Evolutionary conservation across 2,797 vertebrate genomes (phyloP).

Genomic region (Microhierax caerulescens): DNA sequence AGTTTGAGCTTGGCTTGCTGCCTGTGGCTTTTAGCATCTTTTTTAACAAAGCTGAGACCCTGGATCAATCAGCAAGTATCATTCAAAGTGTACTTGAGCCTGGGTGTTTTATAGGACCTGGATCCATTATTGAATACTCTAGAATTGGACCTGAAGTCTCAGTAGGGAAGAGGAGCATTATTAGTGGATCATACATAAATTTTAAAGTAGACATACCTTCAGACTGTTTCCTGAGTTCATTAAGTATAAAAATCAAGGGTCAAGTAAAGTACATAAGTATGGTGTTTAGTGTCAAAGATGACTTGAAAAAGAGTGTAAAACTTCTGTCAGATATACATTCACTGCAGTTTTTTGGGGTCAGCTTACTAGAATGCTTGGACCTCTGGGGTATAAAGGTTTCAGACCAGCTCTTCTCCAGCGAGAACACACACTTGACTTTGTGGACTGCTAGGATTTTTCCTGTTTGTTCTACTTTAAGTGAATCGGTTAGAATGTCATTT

Average conservation of each 20-base stretch:
- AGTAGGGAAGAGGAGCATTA: slow-evolving; percentile 79
- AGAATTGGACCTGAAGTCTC: slow-evolving; percentile 80
- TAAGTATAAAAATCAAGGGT: slow-evolving; percentile 75
- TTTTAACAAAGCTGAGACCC: background rate
- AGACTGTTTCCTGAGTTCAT: slow-evolving; percentile 83
- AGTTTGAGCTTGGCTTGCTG: slow-evolving; percentile 81
- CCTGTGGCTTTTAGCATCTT: slow-evolving; percentile 80
- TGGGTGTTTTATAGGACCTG: slow-evolving; percentile 72
- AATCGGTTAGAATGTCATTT: slow-evolving; percentile 79
- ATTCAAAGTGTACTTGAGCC: slow-evolving; percentile 84
- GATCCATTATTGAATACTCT: slow-evolving; percentile 87
- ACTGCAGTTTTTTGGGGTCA: slow-evolving; percentile 78
- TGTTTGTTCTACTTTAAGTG: slow-evolving; percentile 74
- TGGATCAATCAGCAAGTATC: slow-evolving; percentile 68
- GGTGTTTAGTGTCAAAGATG: slow-evolving; percentile 80
- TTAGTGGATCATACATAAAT: slow-evolving; percentile 82
- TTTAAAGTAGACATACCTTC: slow-evolving; percentile 75
- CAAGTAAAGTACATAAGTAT: slow-evolving; percentile 79
- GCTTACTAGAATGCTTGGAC: slow-evolving; percentile 77
- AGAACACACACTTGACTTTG: slow-evolving; percentile 72
- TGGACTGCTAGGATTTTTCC: slow-evolving; percentile 91
- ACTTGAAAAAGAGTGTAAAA: slow-evolving; percentile 80
- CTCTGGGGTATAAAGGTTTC: slow-evolving; percentile 80
- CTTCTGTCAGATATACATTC: slow-evolving; percentile 55
- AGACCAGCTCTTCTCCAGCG: slow-evolving; percentile 80